Evolutionary conservation across 2,113 vertebrate genomes (phyloP).

Genomic region (Eretmochelys imbricata): DNA sequence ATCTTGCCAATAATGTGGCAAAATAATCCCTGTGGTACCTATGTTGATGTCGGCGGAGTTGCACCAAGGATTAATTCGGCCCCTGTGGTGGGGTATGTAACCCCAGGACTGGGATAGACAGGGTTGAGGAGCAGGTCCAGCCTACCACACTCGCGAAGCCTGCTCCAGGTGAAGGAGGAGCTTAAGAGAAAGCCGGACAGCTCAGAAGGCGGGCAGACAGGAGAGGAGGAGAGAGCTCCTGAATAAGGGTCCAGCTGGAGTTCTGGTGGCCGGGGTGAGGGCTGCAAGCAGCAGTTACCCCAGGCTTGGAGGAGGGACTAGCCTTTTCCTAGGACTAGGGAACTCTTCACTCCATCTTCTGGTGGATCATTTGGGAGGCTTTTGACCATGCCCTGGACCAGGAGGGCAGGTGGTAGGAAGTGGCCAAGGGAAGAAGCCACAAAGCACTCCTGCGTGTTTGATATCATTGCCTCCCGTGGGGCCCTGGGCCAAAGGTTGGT

Average conservation of each 20-base stretch:
- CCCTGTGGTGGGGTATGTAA: not conserved
- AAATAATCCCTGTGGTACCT: not conserved
- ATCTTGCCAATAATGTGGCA: not conserved
- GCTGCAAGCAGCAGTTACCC: not conserved
- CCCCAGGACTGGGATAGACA: not conserved
- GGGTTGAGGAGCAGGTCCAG: not conserved
- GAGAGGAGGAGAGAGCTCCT: not conserved
- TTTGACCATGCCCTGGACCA: not conserved
- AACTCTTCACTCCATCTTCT: not conserved
- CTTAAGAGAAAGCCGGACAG: not conserved
- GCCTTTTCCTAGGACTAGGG: not conserved
- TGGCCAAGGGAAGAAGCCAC: not conserved
- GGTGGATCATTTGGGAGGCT: not conserved
- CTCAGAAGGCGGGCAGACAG: not conserved
- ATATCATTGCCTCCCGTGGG: not conserved
- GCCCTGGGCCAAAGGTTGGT: not conserved
- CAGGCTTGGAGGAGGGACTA: not conserved
- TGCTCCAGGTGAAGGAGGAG: no score
- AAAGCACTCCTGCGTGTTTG: not conserved
- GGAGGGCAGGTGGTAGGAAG: not conserved
- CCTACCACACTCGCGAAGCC: not conserved
- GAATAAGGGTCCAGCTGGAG: not conserved
- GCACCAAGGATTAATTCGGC: not conserved
- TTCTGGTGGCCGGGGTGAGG: not conserved
- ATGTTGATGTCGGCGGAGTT: not conserved